phyloP scores from a whole-genome alignment of 2,888 invertebrate species.

The Acronicta aceris region DNA sequence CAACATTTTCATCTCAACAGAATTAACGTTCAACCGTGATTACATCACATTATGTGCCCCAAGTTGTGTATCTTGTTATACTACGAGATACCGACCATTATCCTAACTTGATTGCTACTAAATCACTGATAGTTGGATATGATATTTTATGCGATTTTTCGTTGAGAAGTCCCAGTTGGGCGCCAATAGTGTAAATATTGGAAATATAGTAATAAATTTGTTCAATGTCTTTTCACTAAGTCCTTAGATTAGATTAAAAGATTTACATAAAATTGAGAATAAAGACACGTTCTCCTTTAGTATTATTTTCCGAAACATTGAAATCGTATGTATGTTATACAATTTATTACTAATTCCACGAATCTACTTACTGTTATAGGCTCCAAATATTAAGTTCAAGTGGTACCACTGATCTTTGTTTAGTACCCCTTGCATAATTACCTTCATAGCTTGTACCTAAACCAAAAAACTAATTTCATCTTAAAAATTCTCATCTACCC shows the following conservation, averaged over 20 bases:
- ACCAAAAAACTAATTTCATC: neutral
- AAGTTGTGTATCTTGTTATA: slow-evolving; percentile 54
- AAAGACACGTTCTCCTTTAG: neutral
- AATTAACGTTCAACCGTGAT: slow-evolving; percentile 48
- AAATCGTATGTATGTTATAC: too few relatives aligned
- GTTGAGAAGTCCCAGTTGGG: slow-evolving; percentile 23
- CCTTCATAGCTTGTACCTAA: neutral
- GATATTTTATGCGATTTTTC: slow-evolving; percentile 17
- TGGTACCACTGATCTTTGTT: too few relatives aligned
- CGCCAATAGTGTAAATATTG: slow-evolving; percentile 15
- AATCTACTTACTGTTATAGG: too few relatives aligned
- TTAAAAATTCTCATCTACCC: slow-evolving; percentile 15
- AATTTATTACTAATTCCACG: too few relatives aligned
- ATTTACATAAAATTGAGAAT: neutral
- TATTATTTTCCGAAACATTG: neutral
- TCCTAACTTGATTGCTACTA: slow-evolving; percentile 44
- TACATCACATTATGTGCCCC: slow-evolving; percentile 51
- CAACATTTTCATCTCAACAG: slow-evolving; percentile 41
- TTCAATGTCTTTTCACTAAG: neutral
- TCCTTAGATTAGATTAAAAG: neutral
- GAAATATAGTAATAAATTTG: neutral
- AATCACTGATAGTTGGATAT: slow-evolving; percentile 24
- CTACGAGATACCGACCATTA: slow-evolving; percentile 44
- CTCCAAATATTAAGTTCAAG: too few relatives aligned
- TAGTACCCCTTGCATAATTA: neutral